phyloP scores from a whole-genome alignment of 2,888 invertebrate genomes.

The Latrodectus elegans region DNA sequence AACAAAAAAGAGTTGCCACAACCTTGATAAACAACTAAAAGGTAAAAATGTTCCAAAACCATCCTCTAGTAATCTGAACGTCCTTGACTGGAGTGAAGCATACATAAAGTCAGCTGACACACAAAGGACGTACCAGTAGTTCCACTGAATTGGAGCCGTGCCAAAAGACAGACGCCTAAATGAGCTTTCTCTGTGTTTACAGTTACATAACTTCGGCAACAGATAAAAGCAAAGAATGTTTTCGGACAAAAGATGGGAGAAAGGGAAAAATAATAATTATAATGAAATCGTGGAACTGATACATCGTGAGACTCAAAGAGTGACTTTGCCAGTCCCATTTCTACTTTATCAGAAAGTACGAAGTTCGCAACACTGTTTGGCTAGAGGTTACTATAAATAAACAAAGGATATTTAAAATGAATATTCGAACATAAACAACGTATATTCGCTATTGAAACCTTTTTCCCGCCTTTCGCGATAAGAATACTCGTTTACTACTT shows the following conservation, averaged over 20 bases:
- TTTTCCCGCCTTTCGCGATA: slow-evolving; percentile 44
- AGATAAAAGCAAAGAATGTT: slow-evolving; percentile 51
- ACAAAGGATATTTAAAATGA: slow-evolving; percentile 26
- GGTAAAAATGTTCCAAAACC: slow-evolving; percentile 67
- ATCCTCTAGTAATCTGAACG: slow-evolving; percentile 58
- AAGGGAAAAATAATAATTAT: slow-evolving; percentile 1
- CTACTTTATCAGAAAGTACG: slow-evolving; percentile 45
- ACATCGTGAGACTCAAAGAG: background rate
- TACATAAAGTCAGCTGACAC: slow-evolving; percentile 65
- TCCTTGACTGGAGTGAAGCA: slow-evolving; percentile 62
- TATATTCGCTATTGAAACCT: slow-evolving; percentile 3
- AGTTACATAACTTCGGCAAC: slow-evolving; percentile 59
- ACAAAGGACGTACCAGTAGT: slow-evolving; percentile 63
- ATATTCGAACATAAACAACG: slow-evolving; percentile 30
- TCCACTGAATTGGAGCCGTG: slow-evolving; percentile 37
- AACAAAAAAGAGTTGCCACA: slow-evolving; percentile 21
- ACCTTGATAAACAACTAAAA: slow-evolving; percentile 65
- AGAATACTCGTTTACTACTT: background rate
- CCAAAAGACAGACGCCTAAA: slow-evolving; percentile 40
- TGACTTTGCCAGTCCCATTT: background rate
- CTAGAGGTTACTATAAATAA: slow-evolving; percentile 43
- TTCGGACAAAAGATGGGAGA: slow-evolving; percentile 33
- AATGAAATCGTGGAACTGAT: background rate
- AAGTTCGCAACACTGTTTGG: slow-evolving; percentile 26
- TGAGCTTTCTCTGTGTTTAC: slow-evolving; percentile 60